Conservation (phyloP, 2,888 invertebrate genomes). For the Cristatella mucedo region DNA sequence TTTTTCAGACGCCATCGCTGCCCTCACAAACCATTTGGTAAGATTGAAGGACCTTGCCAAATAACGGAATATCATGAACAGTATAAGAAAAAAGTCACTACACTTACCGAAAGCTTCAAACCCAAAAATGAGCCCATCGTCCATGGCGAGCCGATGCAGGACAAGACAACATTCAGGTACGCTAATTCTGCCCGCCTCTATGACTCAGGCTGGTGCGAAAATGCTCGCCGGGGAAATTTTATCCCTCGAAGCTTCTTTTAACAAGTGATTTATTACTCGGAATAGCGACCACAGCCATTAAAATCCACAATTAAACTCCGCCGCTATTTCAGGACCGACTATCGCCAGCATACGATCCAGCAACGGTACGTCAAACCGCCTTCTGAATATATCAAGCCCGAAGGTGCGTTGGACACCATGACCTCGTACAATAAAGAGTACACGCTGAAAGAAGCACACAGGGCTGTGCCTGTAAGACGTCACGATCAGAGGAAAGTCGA, state of each 20-base stretch:
- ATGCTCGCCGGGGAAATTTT: no score
- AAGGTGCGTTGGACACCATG: conserved; percentile 25
- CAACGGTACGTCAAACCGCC: conserved; percentile 21
- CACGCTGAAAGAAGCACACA: conserved; percentile 22
- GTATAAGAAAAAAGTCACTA: conserved; percentile 25
- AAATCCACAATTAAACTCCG: no score
- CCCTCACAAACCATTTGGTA: conserved; percentile 23
- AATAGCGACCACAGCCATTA: no score
- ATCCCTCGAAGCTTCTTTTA: no score
- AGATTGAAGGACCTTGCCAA: conserved; percentile 20
- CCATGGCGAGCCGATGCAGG: conserved; percentile 19
- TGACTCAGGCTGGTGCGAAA: no score
- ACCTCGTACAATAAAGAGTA: conserved; percentile 34
- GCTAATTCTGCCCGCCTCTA: no score
- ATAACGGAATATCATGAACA: conserved; percentile 29
- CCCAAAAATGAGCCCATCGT: conserved; percentile 19
- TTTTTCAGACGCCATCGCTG: conserved; percentile 30
- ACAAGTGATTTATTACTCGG: no score
- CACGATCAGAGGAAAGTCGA: conserved; percentile 19
- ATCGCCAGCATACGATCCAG: conserved; percentile 23
- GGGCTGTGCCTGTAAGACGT: conserved; percentile 22
- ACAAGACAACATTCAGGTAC: conserved; percentile 30
- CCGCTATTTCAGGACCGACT: conserved; percentile 33
- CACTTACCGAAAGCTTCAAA: conserved; percentile 22
- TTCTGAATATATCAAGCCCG: conserved; percentile 26